These are phyloP conservation scores for Euzetes globulus DNA, from an alignment of 2,888 invertebrate genomes.

Conservation along the genomic window DNA sequence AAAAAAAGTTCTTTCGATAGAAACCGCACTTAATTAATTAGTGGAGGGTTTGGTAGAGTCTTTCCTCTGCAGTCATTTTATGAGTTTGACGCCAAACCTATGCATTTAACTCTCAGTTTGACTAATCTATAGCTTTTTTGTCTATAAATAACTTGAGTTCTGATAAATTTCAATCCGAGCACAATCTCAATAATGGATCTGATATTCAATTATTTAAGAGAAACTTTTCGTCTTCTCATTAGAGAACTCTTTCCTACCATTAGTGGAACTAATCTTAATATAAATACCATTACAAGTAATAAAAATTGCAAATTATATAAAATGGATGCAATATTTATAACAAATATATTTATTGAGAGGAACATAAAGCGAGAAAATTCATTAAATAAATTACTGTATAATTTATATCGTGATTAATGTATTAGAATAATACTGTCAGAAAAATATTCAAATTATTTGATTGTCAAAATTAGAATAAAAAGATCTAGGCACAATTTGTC, in stretches of 20 bases:
- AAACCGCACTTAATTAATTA: constrained; percentile 14
- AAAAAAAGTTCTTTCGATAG: background rate
- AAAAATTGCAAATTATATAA: constrained; percentile 11
- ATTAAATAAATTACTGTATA: constrained; percentile 10
- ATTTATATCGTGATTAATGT: constrained; percentile 7
- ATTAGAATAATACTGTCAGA: background rate
- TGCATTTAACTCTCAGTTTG: background rate
- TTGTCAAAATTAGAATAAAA: too few species aligned
- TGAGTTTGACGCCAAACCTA: constrained; percentile 13
- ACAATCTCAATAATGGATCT: constrained; percentile 22
- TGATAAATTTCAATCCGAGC: background rate
- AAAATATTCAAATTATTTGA: too few species aligned
- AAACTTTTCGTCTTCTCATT: background rate
- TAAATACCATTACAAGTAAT: constrained; percentile 13
- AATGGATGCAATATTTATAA: constrained; percentile 10
- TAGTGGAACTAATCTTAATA: constrained; percentile 4
- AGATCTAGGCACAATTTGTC: background rate
- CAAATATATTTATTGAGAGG: background rate
- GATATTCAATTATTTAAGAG: constrained; percentile 20
- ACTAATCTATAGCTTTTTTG: background rate
- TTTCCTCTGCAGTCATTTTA: background rate
- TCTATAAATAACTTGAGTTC: background rate
- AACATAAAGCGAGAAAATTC: background rate
- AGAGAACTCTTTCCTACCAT: background rate
- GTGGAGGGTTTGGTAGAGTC: background rate